A percentile compares a stretch with the other conserved stretches of the same genome.
Evolutionary conservation across 1,140 invertebrate species (phyloP).

Genomic region (Halesus radiatus): DNA sequence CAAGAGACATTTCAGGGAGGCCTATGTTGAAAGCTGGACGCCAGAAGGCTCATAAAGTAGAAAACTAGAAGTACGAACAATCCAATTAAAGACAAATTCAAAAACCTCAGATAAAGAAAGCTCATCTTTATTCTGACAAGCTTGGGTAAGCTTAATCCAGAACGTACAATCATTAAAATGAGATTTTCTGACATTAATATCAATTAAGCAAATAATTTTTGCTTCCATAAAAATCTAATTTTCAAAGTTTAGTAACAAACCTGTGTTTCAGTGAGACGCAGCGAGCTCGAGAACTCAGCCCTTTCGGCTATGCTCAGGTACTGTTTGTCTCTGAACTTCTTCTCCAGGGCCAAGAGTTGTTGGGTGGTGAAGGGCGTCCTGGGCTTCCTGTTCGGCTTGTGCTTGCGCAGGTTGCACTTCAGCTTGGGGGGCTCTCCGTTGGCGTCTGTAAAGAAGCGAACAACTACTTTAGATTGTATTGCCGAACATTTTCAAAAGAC

Average conservation of each 20-base stretch:
- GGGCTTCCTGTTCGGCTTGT: conserved; percentile 97
- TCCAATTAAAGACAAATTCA: too few species aligned
- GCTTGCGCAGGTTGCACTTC: conserved; percentile 93
- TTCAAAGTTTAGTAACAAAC: conserved; percentile 62
- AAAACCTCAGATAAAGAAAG: too few species aligned
- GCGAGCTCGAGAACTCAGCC: conserved; percentile 94
- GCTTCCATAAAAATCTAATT: not conserved
- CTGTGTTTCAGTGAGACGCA: conserved; percentile 96
- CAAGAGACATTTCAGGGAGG: too few species aligned
- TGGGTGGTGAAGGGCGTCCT: conserved; percentile 97
- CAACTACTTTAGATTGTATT: conserved; percentile 43
- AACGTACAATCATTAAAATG: too few species aligned
- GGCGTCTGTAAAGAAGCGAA: conserved; percentile 69
- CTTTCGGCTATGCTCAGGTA: conserved; percentile 96
- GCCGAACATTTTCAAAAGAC: conserved; percentile 15
- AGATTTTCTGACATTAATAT: too few species aligned
- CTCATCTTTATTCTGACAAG: too few species aligned
- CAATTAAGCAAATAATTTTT: too few species aligned
- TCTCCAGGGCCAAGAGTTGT: conserved; percentile 93
- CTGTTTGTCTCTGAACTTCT: conserved; percentile 96
- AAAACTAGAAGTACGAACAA: too few species aligned
- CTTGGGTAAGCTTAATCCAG: too few species aligned
- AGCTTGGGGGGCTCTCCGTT: conserved; percentile 84
- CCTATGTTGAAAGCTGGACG: too few species aligned
- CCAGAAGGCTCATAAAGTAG: too few species aligned